Evolutionary conservation across 2,888 invertebrate genomes (phyloP), one percentile per base, ranked within the genome.

Genomic region (Zootermopsis nevadensis): DNA sequence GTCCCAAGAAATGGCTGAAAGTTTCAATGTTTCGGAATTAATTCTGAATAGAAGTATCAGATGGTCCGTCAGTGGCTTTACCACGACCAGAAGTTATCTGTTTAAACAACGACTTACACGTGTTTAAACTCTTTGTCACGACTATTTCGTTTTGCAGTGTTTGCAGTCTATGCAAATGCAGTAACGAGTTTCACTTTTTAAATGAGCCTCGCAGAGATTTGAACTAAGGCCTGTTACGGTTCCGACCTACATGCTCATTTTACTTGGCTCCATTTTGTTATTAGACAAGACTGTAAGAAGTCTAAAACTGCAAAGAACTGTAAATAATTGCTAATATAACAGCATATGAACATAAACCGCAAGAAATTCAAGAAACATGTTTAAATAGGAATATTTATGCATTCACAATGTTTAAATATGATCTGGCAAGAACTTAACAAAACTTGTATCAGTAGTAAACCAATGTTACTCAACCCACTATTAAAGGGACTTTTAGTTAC

Each of bases 391-490:
- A 74, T 35, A 74, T 33, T 38, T 74, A 74, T 33, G 33, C 69
- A 38, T 74, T 2, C 42, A 38, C n/a, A 24, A 22, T 7, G 42
- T 74, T 74, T 74, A 38, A 38, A 74, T 74, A 74, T 38, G 74
- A 74, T 74, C 38, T 74, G 74, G 74, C 38, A 42, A 74, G 38
- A 38, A 38, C 4, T 60, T 60, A 60, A 27, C 38, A n/a, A 38
- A 22, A 74, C 74, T 6, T 12, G 31, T 19, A 69, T 60, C 60
- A 7, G 33, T 31, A 38, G 38, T 79, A 79, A 79, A 60, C 30
- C 60, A 33, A 60, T 38, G 27, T n/a, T 55, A 19, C 66, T n/a
- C 79, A 60, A 66, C 60, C 79, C 66, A 79, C 60, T 35, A 7
- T 38, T 42, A 31, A 53, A 27, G 31, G 24, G 27, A 27, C 42